These are phyloP conservation scores for Lycocorax pyrrhopterus DNA, from an alignment of 2,113 vertebrate species.

Conservation along the genomic window DNA sequence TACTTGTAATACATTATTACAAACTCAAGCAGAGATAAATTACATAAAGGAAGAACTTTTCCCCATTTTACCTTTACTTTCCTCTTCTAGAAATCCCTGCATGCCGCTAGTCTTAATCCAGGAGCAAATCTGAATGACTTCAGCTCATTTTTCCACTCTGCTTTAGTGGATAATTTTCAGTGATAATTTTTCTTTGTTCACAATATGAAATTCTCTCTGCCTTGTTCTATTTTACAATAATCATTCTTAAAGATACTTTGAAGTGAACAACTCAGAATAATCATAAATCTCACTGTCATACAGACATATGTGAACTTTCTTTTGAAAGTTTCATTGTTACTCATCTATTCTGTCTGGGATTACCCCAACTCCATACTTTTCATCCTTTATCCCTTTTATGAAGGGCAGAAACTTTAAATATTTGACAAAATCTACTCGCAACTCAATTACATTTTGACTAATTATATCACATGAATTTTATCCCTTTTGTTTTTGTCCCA, in stretches of 20 bases:
- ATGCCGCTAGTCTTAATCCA: neutral
- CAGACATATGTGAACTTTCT: slow-evolving; percentile 36
- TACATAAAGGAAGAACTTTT: neutral
- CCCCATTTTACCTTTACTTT: neutral
- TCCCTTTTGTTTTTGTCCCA: neutral
- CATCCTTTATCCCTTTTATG: neutral
- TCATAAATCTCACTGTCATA: slow-evolving; percentile 54
- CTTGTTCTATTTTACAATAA: slow-evolving; percentile 25
- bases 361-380: neutral
- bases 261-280: slow-evolving; percentile 45
- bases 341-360: neutral
- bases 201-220: neutral
- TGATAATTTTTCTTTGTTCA: slow-evolving; percentile 14
- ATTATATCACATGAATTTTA: neutral
- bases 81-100: neutral
- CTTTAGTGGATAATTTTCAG: neutral
- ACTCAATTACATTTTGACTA: neutral
- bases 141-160: neutral
- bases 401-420: neutral
- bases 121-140: neutral
- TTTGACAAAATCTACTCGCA: neutral
- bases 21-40: neutral
- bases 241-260: slow-evolving; percentile 46
- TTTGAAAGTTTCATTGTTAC: slow-evolving; percentile 29
- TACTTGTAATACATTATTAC: neutral